Evolutionary conservation across 1,140 invertebrate genomes (phyloP), one percentile per base, ranked within the genome.

Genomic region (Meteorus sp.): DNA sequence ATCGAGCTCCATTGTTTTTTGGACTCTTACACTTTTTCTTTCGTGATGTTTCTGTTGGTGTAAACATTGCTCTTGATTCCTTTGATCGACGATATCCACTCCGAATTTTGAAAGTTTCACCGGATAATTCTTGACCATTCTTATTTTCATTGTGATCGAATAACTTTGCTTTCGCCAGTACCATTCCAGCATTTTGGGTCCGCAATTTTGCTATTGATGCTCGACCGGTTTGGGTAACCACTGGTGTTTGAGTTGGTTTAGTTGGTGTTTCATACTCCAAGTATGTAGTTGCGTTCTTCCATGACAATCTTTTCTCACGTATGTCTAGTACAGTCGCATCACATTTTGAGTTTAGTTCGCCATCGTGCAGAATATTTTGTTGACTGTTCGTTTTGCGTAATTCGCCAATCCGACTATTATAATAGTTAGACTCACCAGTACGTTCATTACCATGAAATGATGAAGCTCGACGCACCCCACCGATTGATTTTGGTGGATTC

Each of bases 111-210:
- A 15, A 9, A 13, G 4, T 27, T 15, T 59, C 60, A 1, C 45
- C 37, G 25, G 15, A 13, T 20, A 9, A 2, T 9, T 57, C 6
- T 54, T 53, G 13, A 45, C 53, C 9, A 25, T n/a, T 54, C 60
- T 71, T 43, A 48, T 59, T 25, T 70, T 75, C 44, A 29, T 83
- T 72, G 6, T 80, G 79, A 63, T 87, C 85, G 64, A 88, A 89
- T 3, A 88, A 70, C 65, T 83, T 85, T 0, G 85, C 85, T 74
- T 86, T 87, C 0, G 84, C 85, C 27, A 86, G 63, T 0, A 89
- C 87, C 85, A 87, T 88, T 4, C 86, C 87, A 7, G 85, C 85
- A 68, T 88, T 88, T 71, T 86, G 84, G 27, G 78, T 79, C 31
- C 86, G 74, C 4, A 89, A 66, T 66, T 85, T 83, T 0, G 84